Conservation (phyloP, 37 sponge, comb jelly and placozoan species). For the Halisarca cf. caerulea region DNA sequence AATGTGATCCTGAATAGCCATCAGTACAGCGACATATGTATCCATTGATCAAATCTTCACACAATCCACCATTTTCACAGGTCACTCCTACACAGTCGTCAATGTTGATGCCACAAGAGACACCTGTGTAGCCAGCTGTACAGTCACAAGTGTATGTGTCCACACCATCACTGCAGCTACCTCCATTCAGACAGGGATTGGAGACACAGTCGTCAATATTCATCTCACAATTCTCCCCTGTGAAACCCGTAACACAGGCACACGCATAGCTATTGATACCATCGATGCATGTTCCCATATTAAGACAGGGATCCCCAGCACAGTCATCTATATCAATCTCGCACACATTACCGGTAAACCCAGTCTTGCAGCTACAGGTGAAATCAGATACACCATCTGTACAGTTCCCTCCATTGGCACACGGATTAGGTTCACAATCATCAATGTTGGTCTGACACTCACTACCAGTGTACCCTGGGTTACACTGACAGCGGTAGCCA, state of each 20-base stretch:
- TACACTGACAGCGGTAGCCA: slow-evolving; percentile 5
- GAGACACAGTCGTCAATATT: slow-evolving; percentile 36
- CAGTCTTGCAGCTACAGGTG: slow-evolving; percentile 35
- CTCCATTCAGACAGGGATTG: slow-evolving; percentile 28
- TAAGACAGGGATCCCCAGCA: slow-evolving; percentile 12
- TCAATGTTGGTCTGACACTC: slow-evolving; percentile 28
- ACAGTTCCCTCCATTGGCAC: slow-evolving; percentile 42
- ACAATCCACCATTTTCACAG: slow-evolving; percentile 22
- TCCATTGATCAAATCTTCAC: neutral
- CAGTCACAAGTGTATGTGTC: slow-evolving; percentile 21
- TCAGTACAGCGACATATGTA: slow-evolving; percentile 17
- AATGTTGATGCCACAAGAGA: slow-evolving; percentile 9
- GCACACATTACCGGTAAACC: slow-evolving; percentile 36
- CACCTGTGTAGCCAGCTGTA: slow-evolving; percentile 25
- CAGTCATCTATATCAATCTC: slow-evolving; percentile 4
- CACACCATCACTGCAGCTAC: slow-evolving; percentile 6
- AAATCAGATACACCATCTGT: slow-evolving; percentile 25
- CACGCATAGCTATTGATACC: slow-evolving; percentile 27
- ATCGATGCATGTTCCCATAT: slow-evolving; percentile 35
- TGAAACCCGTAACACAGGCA: slow-evolving; percentile 16
- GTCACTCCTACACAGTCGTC: slow-evolving; percentile 15
- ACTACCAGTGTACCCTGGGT: slow-evolving; percentile 20
- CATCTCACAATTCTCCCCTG: slow-evolving; percentile 12
- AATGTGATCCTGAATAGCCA: slow-evolving; percentile 22
- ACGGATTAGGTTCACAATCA: slow-evolving; percentile 33